Evolutionary conservation across 1,140 invertebrate species (phyloP).

Genomic region (Myzus persicae): DNA sequence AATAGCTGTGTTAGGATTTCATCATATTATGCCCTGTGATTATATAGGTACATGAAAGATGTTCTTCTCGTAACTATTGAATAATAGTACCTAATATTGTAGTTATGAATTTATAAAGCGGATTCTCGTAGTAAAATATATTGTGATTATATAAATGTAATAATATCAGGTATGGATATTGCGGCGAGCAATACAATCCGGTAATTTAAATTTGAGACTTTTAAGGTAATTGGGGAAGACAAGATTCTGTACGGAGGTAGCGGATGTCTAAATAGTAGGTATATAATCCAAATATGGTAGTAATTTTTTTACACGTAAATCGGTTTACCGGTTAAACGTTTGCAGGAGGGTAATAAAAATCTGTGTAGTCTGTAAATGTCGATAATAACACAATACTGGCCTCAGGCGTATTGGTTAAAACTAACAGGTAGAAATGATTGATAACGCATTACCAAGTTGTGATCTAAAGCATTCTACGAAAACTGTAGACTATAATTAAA

Average conservation of each 20-base stretch:
- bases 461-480: background rate
- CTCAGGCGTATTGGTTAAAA: background rate
- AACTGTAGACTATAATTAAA: constrained; percentile 39
- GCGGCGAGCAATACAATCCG: background rate
- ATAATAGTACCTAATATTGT: background rate
- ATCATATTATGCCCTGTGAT: background rate
- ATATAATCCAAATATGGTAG: constrained; percentile 7
- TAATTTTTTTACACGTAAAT: constrained; percentile 22
- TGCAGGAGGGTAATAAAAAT: constrained; percentile 34
- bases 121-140: background rate
- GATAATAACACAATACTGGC: constrained; percentile 42
- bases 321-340: constrained; percentile 38
- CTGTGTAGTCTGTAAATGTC: constrained; percentile 31
- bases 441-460: constrained; percentile 1
- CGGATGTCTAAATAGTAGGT: background rate
- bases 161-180: background rate
- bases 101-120: background rate
- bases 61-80: background rate
- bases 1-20: background rate
- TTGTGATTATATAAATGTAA: background rate
- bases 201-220: background rate
- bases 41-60: background rate
- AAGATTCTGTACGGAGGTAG: background rate
- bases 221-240: background rate
- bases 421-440: constrained; percentile 28